Conservation (phyloP, 2,113 vertebrate species). For the Cromileptes altivelis region DNA sequence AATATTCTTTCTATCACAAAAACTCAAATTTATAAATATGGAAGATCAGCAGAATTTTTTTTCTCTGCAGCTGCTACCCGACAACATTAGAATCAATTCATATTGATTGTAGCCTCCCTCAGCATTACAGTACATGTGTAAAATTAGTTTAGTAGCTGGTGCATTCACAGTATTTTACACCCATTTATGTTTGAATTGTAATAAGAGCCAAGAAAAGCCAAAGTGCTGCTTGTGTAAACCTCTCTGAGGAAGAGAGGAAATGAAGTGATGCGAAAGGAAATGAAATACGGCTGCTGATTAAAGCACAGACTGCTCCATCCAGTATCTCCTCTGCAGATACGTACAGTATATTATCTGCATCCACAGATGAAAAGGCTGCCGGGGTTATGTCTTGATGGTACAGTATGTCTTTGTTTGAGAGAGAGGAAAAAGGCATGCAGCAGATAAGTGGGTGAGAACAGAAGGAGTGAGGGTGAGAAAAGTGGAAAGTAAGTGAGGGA, state of each 20-base stretch:
- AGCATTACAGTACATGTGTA: neutral
- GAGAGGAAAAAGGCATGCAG: neutral
- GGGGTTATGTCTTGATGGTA: neutral
- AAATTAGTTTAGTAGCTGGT: neutral
- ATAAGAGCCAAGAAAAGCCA: slow-evolving; percentile 11
- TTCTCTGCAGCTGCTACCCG: neutral
- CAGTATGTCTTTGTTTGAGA: neutral
- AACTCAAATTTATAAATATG: neutral
- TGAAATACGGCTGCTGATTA: slow-evolving; percentile 47
- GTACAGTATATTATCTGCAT: neutral
- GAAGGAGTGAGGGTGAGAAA: neutral
- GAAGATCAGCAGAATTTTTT: neutral
- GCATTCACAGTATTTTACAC: neutral
- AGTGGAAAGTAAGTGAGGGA: neutral
- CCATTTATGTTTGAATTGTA: slow-evolving; percentile 8
- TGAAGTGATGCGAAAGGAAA: slow-evolving; percentile 18
- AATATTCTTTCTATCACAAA: neutral
- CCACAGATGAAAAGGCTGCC: slow-evolving; percentile 11
- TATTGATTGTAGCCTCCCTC: neutral
- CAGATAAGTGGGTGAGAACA: neutral
- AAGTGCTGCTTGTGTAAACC: slow-evolving; percentile 14
- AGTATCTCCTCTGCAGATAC: neutral
- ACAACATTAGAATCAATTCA: neutral
- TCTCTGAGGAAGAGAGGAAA: slow-evolving; percentile 33
- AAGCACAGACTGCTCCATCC: neutral